These are phyloP conservation scores for Epinephelus coioides DNA, from an alignment of 2,797 vertebrate genomes.

Conservation along the genomic window DNA sequence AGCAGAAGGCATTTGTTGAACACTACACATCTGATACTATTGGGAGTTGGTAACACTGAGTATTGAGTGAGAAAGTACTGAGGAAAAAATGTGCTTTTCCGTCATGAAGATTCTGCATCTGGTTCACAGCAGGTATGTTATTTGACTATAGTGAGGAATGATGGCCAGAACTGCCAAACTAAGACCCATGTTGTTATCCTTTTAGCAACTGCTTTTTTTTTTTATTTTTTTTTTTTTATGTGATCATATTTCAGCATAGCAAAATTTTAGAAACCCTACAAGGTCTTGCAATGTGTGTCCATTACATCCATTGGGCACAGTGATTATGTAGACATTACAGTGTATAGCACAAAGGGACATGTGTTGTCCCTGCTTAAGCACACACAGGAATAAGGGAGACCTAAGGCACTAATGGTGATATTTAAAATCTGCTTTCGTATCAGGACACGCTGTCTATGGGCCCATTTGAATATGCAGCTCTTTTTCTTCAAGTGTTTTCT, in stretches of 20 bases:
- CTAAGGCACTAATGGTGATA: conserved; percentile 82
- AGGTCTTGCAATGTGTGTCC: conserved; percentile 19
- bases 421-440: conserved; percentile 46
- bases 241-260: conserved; percentile 26
- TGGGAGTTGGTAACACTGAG: not conserved
- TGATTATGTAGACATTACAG: conserved; percentile 67
- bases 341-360: conserved; percentile 48
- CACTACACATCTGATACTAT: not conserved
- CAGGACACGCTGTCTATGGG: conserved; percentile 54
- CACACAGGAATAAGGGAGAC: conserved; percentile 46
- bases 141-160: conserved; percentile 19
- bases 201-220: not conserved
- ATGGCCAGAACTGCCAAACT: conserved; percentile 18
- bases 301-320: conserved; percentile 71
- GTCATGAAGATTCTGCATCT: not conserved
- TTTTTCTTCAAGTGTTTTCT: conserved; percentile 85
- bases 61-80: not conserved
- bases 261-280: conserved; percentile 30
- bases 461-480: conserved; percentile 76
- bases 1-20: not conserved
- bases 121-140: not conserved
- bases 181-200: not conserved
- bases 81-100: not conserved
- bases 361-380: conserved; percentile 38
- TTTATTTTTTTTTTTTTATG: not conserved